phyloP scores from a whole-genome alignment of 2,113 vertebrate genomes.

The Oceanodroma tethys region DNA sequence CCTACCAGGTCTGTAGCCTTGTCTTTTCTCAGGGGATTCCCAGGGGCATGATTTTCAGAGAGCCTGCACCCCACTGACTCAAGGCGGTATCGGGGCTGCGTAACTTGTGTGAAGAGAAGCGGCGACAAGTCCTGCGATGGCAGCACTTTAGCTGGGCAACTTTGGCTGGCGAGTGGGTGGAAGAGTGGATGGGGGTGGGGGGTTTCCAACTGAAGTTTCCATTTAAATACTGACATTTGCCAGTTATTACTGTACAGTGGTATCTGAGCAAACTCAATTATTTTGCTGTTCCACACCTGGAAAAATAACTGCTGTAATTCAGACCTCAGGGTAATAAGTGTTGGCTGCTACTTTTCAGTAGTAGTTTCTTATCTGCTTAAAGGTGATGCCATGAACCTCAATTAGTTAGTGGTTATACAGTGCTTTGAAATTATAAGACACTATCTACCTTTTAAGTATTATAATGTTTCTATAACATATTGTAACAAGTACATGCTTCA shows the following conservation, averaged over 20 bases:
- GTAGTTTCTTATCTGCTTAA: constrained; percentile 1
- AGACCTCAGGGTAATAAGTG: neutral
- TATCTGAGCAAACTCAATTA: neutral
- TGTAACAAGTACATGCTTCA: neutral
- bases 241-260: neutral
- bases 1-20: neutral
- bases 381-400: neutral
- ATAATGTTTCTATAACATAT: neutral
- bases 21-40: neutral
- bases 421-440: neutral
- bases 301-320: neutral
- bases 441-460: neutral
- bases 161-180: neutral
- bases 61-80: neutral
- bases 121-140: neutral
- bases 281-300: neutral
- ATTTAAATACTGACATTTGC: neutral
- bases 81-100: rapidly evolving
- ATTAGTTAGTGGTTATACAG: neutral
- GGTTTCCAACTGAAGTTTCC: neutral
- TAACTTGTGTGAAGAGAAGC: neutral
- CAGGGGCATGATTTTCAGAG: neutral
- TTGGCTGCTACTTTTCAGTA: neutral
- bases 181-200: neutral
- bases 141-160: neutral